Percentiles rank a stretch among this genome's conserved stretches.
phyloP scores from a whole-genome alignment of 2,888 invertebrate genomes.

The Pasiphila rectangulata region DNA sequence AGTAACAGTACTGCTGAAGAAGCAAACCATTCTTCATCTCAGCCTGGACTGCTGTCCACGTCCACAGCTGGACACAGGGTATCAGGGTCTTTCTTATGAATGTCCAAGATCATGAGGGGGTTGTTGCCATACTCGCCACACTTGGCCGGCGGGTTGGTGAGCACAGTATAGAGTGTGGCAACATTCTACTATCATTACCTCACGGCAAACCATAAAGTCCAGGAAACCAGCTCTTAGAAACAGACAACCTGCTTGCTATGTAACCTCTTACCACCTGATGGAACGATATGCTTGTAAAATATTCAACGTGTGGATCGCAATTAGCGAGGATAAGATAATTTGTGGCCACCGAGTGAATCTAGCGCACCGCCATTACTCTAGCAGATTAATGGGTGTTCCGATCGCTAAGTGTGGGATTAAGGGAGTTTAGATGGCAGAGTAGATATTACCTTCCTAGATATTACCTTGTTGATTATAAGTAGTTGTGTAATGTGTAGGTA shows the following conservation, averaged over 20 bases:
- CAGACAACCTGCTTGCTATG: not conserved
- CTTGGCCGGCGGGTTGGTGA: too few species aligned
- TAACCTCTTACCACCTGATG: conserved; percentile 41
- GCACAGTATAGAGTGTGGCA: too few species aligned
- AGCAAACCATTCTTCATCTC: too few species aligned
- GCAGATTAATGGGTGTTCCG: conserved; percentile 8
- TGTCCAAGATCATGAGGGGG: too few species aligned
- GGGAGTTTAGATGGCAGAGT: not conserved
- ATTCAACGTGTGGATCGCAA: conserved; percentile 36
- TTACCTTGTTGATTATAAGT: not conserved
- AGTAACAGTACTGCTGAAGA: too few species aligned
- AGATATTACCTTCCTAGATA: not conserved
- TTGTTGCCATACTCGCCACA: too few species aligned
- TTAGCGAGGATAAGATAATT: conserved; percentile 25
- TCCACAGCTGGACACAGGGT: too few species aligned
- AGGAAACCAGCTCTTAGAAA: not conserved
- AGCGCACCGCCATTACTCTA: conserved; percentile 17
- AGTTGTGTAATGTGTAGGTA: too few species aligned
- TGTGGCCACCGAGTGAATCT: conserved; percentile 18
- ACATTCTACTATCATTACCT: too few species aligned
- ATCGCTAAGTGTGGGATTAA: not conserved
- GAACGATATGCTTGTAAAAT: conserved; percentile 49
- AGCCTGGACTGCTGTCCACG: too few species aligned
- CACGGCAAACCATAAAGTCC: too few species aligned
- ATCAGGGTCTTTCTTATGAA: too few species aligned